Conservation (phyloP, 2,888 invertebrate species). For the Parnassius orleans region DNA sequence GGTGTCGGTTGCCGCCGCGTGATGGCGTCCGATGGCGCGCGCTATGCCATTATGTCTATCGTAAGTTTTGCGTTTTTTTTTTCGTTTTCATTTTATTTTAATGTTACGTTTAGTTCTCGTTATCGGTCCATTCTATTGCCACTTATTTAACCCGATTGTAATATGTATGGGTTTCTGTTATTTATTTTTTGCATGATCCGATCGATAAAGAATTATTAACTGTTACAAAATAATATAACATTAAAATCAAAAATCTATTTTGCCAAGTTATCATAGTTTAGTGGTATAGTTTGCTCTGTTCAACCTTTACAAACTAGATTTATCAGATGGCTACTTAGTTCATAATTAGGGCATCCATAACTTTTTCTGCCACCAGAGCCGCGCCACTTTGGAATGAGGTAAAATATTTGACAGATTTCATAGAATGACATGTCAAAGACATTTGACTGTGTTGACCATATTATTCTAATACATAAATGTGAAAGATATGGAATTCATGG, state of each 20-base stretch:
- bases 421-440: too few species aligned
- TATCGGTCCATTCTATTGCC: constrained; percentile 31
- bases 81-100: constrained; percentile 32
- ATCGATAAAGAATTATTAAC: background rate
- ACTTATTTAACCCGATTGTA: constrained; percentile 13
- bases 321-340: too few species aligned
- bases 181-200: constrained; percentile 1
- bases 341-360: too few species aligned
- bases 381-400: too few species aligned
- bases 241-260: background rate
- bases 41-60: constrained; percentile 78
- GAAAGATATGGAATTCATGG: too few species aligned
- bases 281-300: too few species aligned
- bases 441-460: too few species aligned
- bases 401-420: too few species aligned
- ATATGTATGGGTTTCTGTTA: constrained; percentile 1
- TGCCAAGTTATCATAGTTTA: too few species aligned
- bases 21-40: constrained; percentile 34
- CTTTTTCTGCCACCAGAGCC: too few species aligned
- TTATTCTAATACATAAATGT: too few species aligned
- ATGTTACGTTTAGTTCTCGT: constrained; percentile 36
- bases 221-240: background rate
- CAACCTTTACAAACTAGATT: background rate
- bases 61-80: constrained; percentile 65
- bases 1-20: constrained; percentile 30